phyloP scores from a whole-genome alignment of 2,888 invertebrate genomes.

The Bellardia bayeri region DNA sequence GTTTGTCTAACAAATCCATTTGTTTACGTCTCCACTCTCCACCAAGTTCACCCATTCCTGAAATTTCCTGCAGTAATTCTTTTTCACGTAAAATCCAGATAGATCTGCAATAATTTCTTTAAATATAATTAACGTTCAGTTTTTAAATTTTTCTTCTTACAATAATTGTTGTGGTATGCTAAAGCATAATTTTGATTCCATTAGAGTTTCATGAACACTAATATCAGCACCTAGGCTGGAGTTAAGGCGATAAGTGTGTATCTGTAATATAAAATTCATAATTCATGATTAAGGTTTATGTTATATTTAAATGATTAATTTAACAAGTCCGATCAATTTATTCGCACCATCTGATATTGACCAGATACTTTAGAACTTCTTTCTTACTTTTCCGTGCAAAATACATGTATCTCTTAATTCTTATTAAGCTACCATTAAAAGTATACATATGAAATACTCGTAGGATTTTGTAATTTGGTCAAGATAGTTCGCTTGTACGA shows the following conservation, averaged over 20 bases:
- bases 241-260: conserved; percentile 93
- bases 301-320: background rate
- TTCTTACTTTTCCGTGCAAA: too few species aligned
- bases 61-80: conserved; percentile 93
- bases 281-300: too few species aligned
- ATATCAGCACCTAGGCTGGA: conserved; percentile 96
- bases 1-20: conserved; percentile 92
- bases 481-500: too few species aligned
- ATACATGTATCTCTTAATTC: too few species aligned
- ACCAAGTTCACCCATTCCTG: conserved; percentile 94
- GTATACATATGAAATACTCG: too few species aligned
- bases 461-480: too few species aligned
- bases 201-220: conserved; percentile 96
- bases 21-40: conserved; percentile 93
- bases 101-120: conserved; percentile 86
- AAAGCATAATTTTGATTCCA: conserved; percentile 94
- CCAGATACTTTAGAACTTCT: too few species aligned
- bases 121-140: background rate
- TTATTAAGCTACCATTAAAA: too few species aligned
- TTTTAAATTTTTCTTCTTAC: conserved; percentile 86
- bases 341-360: too few species aligned
- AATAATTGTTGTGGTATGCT: conserved; percentile 94
- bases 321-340: too few species aligned
- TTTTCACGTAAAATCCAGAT: conserved; percentile 97
- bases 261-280: conserved; percentile 78